These are phyloP conservation scores for Paramisgurnus dabryanus DNA, from an alignment of 2,113 vertebrate species.

Conservation along the genomic window DNA sequence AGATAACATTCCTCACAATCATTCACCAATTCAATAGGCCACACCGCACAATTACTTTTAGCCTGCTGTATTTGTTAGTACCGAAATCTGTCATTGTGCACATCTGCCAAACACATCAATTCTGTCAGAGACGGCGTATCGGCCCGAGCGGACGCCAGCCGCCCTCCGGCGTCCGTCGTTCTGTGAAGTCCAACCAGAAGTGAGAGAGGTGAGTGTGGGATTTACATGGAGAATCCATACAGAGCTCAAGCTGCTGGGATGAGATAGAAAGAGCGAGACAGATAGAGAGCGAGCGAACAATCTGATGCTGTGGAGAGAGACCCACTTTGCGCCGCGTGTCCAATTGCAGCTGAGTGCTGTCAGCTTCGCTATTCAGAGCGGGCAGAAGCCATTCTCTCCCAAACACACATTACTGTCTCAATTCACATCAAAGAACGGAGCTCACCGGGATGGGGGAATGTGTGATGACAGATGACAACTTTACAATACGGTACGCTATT, in stretches of 20 bases:
- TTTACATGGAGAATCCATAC: slow-evolving; percentile 39
- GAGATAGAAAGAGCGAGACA: slow-evolving; percentile 43
- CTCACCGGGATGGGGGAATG: slow-evolving; percentile 31
- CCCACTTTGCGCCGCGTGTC: slow-evolving; percentile 48
- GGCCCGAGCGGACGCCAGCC: background rate
- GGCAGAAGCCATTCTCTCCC: slow-evolving; percentile 49
- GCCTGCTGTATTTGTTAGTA: slow-evolving; percentile 8
- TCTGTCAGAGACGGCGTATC: slow-evolving; percentile 18
- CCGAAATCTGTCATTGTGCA: slow-evolving; percentile 5
- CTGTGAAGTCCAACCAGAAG: slow-evolving; percentile 45
- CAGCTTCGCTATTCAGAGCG: slow-evolving; percentile 46
- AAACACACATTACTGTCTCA: slow-evolving; percentile 58
- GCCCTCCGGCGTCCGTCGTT: slow-evolving; percentile 29
- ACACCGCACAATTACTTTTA: slow-evolving; percentile 4
- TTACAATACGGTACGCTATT: slow-evolving; percentile 49
- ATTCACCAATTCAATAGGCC: slow-evolving; percentile 31
- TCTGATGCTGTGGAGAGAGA: slow-evolving; percentile 22
- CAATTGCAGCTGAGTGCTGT: slow-evolving; percentile 52
- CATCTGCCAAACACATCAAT: slow-evolving; percentile 30
- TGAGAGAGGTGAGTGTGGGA: slow-evolving; percentile 11
- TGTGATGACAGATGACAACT: slow-evolving; percentile 48
- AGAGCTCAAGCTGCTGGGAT: slow-evolving; percentile 44
- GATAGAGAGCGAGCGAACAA: slow-evolving; percentile 30
- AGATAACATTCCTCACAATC: slow-evolving; percentile 40
- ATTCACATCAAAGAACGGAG: slow-evolving; percentile 49